A percentile compares a stretch with the other conserved stretches of the same genome.
Conservation (phyloP, 2,888 invertebrate genomes). For the Heliconius ismenius region DNA sequence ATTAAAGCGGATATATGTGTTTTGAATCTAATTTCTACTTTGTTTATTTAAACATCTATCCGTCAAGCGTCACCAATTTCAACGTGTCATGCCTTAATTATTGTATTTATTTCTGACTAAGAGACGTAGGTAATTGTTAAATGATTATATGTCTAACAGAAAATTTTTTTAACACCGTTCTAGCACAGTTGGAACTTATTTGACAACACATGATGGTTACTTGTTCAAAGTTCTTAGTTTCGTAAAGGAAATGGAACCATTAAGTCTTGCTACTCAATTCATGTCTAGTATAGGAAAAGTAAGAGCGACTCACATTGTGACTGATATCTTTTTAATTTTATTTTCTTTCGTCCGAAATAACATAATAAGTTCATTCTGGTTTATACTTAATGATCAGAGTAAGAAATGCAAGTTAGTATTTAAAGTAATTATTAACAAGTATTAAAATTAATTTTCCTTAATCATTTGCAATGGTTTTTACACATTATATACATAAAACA, state of each 20-base stretch:
- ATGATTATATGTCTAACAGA: neutral
- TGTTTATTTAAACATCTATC: neutral
- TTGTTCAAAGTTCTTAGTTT: neutral
- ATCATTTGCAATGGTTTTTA: neutral
- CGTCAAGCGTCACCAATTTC: slow-evolving; percentile 9
- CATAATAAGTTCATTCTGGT: no score
- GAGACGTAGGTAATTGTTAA: slow-evolving; percentile 22
- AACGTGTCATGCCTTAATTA: slow-evolving; percentile 18
- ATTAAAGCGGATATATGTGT: neutral
- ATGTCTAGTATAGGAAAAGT: no score
- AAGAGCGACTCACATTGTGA: neutral
- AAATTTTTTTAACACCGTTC: neutral
- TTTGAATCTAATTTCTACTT: slow-evolving; percentile 7
- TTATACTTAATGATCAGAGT: neutral
- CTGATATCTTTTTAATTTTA: neutral
- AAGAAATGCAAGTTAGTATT: neutral
- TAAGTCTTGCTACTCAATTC: no score
- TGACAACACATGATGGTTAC: neutral
- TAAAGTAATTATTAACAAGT: neutral
- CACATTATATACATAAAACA: neutral
- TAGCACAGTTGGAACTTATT: neutral
- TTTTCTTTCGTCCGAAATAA: neutral
- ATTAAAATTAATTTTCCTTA: slow-evolving; percentile 13
- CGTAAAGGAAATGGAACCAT: no score
- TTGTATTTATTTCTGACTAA: slow-evolving; percentile 17